Evolutionary conservation across 2,113 vertebrate species (phyloP), one percentile per base, ranked within the genome.

Genomic region (Parotia lawesii): DNA sequence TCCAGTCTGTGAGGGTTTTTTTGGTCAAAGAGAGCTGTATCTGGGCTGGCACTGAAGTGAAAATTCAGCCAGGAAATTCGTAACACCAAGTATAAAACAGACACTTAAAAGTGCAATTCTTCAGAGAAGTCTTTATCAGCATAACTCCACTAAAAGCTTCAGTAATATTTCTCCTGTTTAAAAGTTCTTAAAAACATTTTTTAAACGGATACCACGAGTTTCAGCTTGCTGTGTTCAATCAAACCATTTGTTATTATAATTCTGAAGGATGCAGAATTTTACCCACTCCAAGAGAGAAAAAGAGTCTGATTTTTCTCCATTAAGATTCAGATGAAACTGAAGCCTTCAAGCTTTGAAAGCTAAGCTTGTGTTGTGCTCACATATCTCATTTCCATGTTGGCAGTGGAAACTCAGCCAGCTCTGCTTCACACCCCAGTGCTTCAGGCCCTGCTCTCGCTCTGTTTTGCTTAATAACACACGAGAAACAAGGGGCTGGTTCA

Each of bases 181-280:
- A 18, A 89, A 79, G 38, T 20, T 14, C 16, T 42, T 71, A 24
- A 75, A 74, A 89, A 7, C 17, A 54, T 81, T 62, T 78, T 73
- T 22, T 12, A 77, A 73, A 50, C 8, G 15, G 22, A 54, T 61
- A 53, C 13, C 8, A 44, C 3, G 10, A 56, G 7, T 80, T 73
- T 27, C 42, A 50, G 5, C 35, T 71, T 69, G 35, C 65, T 62
- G n/a, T 24, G 9, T 64, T 66, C 35, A 73, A 12, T 51, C 58
- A 74, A 67, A 29, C 2, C 0, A 0, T 27, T 76, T 54, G 42
- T 54, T 67, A 28, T 48, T 72, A 29, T 40, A 53, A 24, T 38
- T 61, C 18, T 48, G 25, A 90, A 77, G 7, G 42, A 65, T 44
- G 29, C 12, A 79, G 31, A 69, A 70, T 50, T 51, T 64, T 58